A percentile compares a stretch with the other conserved stretches of the same genome.
Evolutionary conservation across 1,140 invertebrate genomes (phyloP).

Genomic region (Drosophila arizonae): DNA sequence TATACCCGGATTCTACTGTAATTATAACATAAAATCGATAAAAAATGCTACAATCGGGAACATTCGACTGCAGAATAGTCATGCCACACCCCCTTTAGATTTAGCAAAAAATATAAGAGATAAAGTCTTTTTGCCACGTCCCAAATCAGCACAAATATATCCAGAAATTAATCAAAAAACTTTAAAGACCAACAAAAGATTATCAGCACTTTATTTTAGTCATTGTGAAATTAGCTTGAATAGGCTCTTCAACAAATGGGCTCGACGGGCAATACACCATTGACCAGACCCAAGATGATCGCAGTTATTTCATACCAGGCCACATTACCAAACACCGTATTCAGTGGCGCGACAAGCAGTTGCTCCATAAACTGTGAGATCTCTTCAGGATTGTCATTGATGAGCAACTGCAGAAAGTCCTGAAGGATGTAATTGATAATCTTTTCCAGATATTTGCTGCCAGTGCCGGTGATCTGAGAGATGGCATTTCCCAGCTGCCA

Average conservation of each 20-base stretch:
- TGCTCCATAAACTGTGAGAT: conserved; percentile 60
- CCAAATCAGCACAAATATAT: no score
- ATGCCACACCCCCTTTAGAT: no score
- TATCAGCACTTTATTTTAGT: neutral
- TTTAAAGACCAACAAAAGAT: no score
- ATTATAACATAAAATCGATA: no score
- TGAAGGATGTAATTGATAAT: conserved; percentile 59
- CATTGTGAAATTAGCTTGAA: neutral
- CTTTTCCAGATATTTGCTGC: conserved; percentile 53
- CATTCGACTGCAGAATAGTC: no score
- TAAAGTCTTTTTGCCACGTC: no score
- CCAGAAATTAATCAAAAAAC: no score
- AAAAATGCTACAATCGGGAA: no score
- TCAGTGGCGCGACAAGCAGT: conserved; percentile 58
- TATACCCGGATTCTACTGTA: no score
- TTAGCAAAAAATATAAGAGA: no score
- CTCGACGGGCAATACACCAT: conserved; percentile 64
- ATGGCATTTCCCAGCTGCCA: conserved; percentile 54
- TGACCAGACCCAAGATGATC: conserved; percentile 60
- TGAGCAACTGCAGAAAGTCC: conserved; percentile 62
- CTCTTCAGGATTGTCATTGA: conserved; percentile 65
- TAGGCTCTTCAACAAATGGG: conserved; percentile 54
- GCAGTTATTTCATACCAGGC: conserved; percentile 71
- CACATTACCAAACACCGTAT: conserved; percentile 61
- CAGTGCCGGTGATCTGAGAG: conserved; percentile 63